A percentile compares a stretch with the other conserved stretches of the same genome.
Conservation (phyloP, 92 coral and sea anemone species). For the Porites lobata region DNA sequence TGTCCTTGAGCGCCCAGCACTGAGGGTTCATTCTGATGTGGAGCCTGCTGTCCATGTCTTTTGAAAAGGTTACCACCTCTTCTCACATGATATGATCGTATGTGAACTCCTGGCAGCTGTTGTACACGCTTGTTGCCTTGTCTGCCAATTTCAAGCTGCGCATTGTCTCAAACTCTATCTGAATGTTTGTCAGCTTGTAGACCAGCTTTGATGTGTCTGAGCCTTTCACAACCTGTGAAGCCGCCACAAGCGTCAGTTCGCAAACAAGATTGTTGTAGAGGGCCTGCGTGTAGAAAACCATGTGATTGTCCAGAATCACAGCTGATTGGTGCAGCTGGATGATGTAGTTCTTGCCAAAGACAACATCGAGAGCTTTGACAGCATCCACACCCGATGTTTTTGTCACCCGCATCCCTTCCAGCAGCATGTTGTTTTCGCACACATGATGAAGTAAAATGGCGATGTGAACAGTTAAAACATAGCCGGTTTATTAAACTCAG, state of each 20-base stretch:
- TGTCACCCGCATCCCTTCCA: neutral
- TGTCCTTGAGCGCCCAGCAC: neutral
- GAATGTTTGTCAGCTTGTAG: neutral
- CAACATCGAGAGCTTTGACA: neutral
- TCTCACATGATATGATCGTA: constrained; percentile 27
- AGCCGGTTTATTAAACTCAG: no score
- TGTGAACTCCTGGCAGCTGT: neutral
- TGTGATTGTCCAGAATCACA: neutral
- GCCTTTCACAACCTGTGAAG: constrained; percentile 19
- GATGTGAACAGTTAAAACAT: no score
- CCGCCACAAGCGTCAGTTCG: constrained; percentile 13
- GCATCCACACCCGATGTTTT: neutral
- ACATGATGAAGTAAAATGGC: no score
- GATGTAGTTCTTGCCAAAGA: constrained; percentile 4
- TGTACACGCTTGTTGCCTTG: neutral
- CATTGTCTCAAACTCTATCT: neutral
- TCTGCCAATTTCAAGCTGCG: neutral
- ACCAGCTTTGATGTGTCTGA: neutral
- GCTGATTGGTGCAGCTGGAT: constrained; percentile 12
- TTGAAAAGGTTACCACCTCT: neutral
- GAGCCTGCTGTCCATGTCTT: neutral
- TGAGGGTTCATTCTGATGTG: constrained; percentile 16
- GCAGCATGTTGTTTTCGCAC: neutral
- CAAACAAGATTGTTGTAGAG: neutral
- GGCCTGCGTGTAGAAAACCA: constrained; percentile 16